These are phyloP conservation scores for Parasteatoda lunata DNA, from an alignment of 2,888 invertebrate species.

Conservation along the genomic window DNA sequence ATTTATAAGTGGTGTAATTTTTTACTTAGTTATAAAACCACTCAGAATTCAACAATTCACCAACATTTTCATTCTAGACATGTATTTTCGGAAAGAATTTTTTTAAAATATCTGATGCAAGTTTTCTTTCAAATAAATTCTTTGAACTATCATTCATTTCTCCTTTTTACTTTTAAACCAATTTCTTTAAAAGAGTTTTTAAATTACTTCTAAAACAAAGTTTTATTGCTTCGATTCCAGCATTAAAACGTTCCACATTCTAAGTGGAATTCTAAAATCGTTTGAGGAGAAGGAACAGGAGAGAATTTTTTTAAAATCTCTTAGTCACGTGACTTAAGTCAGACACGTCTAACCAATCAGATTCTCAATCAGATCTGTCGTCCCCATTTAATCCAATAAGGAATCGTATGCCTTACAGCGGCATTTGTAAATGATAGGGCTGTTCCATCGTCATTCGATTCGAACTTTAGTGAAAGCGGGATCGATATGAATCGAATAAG, in stretches of 20 bases:
- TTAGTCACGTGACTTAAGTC: constrained; percentile 1
- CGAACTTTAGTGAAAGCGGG: not conserved
- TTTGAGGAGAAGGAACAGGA: too few species aligned
- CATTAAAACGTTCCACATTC: not conserved
- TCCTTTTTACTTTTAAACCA: not conserved
- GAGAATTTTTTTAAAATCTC: not conserved
- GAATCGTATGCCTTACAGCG: constrained; percentile 1
- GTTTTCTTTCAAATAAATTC: too few species aligned
- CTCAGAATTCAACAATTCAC: too few species aligned
- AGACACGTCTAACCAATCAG: constrained; percentile 9
- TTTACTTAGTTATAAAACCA: too few species aligned
- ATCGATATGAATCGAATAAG: constrained; percentile 1
- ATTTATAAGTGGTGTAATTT: too few species aligned
- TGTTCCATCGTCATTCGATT: not conserved
- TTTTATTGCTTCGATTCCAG: not conserved
- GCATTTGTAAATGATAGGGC: constrained; percentile 2
- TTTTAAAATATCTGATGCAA: too few species aligned
- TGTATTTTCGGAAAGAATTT: too few species aligned
- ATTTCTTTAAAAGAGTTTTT: not conserved
- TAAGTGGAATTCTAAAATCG: too few species aligned
- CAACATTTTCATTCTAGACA: too few species aligned
- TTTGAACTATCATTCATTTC: not conserved
- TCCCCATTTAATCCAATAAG: constrained; percentile 19
- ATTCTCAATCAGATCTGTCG: not conserved
- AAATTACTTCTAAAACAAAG: not conserved